Evolutionary conservation across 37 sponge, comb jelly and placozoan species (phyloP).

Genomic region (Oopsacas minuta): DNA sequence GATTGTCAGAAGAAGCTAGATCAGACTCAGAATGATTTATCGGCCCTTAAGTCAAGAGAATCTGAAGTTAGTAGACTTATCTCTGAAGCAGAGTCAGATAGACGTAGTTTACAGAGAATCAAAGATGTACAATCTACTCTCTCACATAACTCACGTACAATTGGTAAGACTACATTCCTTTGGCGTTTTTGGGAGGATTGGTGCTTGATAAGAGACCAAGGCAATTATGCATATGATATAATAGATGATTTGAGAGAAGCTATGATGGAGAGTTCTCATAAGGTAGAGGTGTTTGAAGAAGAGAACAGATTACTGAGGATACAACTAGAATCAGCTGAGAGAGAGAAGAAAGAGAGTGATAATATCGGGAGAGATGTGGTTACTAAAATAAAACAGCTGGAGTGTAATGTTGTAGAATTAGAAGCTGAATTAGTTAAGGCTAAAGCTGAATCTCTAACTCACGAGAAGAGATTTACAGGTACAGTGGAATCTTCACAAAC

Average conservation of each 20-base stretch:
- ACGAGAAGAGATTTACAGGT: constrained; percentile 3
- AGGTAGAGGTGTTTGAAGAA: not conserved
- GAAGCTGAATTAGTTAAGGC: not conserved
- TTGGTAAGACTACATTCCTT: too few relatives aligned
- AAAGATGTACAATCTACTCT: not conserved
- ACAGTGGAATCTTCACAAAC: too few relatives aligned
- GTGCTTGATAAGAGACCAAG: too few relatives aligned
- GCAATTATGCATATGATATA: too few relatives aligned
- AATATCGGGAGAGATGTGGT: not conserved
- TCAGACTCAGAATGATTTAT: not conserved
- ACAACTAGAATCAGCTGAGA: not conserved
- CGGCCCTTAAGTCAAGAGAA: not conserved
- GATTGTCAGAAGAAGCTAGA: constrained; percentile 1
- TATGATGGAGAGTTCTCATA: not conserved
- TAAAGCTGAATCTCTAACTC: not conserved
- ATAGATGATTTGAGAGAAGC: not conserved
- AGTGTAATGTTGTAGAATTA: not conserved
- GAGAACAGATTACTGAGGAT: not conserved
- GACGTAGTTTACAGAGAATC: not conserved
- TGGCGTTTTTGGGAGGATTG: too few relatives aligned
- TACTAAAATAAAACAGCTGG: not conserved
- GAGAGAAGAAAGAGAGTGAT: not conserved
- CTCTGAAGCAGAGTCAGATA: not conserved
- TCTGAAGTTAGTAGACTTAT: not conserved
- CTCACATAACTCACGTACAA: not conserved